Percentiles rank a stretch among this genome's conserved stretches.
Evolutionary conservation across 2,113 vertebrate genomes (phyloP).

Genomic region (Brachypodius melanocephalos): DNA sequence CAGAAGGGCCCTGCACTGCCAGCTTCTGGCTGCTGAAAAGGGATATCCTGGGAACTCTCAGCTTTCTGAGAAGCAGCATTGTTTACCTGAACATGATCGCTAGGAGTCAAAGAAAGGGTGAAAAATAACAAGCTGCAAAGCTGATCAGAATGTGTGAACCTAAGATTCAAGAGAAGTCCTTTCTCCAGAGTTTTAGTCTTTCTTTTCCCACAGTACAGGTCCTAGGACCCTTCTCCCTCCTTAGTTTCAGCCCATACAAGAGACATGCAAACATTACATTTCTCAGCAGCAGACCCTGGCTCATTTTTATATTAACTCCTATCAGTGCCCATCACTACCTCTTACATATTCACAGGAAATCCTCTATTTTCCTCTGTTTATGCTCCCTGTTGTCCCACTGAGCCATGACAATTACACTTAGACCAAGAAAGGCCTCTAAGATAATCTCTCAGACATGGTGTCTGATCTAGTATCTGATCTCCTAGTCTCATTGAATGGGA

Average conservation of each 20-base stretch:
- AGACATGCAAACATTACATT: not conserved
- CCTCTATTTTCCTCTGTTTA: not conserved
- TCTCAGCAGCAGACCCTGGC: not conserved
- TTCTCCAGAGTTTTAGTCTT: not conserved
- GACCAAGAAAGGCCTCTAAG: not conserved
- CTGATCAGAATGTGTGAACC: not conserved
- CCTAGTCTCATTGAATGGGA: not conserved
- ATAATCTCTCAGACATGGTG: not conserved
- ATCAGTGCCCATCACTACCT: not conserved
- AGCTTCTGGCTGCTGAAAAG: not conserved
- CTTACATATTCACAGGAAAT: not conserved
- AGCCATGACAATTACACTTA: not conserved
- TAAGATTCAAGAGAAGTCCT: not conserved
- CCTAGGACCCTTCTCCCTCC: not conserved
- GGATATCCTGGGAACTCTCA: conserved; percentile 12
- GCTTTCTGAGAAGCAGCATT: conserved; percentile 14
- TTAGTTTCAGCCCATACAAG: not conserved
- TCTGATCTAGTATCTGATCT: not conserved
- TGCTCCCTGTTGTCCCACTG: not conserved
- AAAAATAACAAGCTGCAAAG: conserved; percentile 35
- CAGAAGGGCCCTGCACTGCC: not conserved
- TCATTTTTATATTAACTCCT: not conserved
- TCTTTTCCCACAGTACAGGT: not conserved
- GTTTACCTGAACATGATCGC: not conserved
- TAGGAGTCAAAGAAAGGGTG: not conserved